Percentiles rank a stretch among this genome's conserved stretches.
phyloP scores from a whole-genome alignment of 2,113 vertebrate genomes.

The Gasterosteus nipponicus region DNA sequence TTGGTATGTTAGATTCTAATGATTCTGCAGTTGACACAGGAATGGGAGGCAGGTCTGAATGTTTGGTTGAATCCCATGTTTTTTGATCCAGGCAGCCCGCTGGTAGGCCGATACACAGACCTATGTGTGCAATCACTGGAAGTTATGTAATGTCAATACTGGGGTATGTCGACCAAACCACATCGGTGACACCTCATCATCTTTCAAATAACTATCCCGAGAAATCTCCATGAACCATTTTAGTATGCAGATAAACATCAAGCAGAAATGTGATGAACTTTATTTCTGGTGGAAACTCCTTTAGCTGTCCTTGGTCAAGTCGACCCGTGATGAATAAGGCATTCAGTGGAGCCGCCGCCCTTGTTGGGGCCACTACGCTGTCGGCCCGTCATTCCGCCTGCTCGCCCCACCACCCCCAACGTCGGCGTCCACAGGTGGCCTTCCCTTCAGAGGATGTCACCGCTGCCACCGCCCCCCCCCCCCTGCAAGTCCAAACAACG shows the following conservation, averaged over 20 bases:
- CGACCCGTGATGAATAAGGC: conserved; percentile 77
- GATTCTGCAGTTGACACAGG: background rate
- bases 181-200: conserved; percentile 18
- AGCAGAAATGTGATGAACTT: conserved; percentile 31
- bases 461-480: conserved; percentile 28
- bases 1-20: background rate
- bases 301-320: conserved; percentile 69
- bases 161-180: conserved; percentile 8
- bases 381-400: conserved; percentile 66
- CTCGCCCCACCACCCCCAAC: conserved; percentile 13
- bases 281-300: conserved; percentile 40
- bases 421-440: conserved; percentile 55
- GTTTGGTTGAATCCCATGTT: background rate
- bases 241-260: conserved; percentile 18
- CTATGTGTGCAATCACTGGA: background rate
- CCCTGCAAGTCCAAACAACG: conserved; percentile 34
- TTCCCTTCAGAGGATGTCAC: conserved; percentile 53
- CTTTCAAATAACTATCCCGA: background rate
- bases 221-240: conserved; percentile 17
- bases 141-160: background rate
- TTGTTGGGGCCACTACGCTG: conserved; percentile 48
- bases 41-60: background rate
- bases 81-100: background rate
- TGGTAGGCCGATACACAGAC: background rate
- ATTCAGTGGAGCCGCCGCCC: conserved; percentile 59